Conservation (phyloP, 2,888 invertebrate species). For the Napeogenes inachia region DNA sequence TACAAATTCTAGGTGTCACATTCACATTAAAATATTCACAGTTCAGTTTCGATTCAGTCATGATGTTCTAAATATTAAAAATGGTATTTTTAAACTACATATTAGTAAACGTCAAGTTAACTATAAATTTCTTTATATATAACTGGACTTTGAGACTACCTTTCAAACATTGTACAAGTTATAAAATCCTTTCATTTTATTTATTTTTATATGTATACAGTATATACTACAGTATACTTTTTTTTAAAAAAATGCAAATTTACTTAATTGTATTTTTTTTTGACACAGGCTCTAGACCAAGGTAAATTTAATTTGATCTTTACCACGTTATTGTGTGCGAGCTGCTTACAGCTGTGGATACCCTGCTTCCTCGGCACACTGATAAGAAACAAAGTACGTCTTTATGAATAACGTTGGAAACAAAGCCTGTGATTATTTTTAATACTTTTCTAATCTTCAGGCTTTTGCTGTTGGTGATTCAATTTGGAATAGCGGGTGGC, state of each 20-base stretch:
- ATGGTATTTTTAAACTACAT: too few relatives aligned
- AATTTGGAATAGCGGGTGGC: conserved; percentile 57
- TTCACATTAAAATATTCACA: too few relatives aligned
- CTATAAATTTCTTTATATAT: too few relatives aligned
- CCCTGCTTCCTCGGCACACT: conserved; percentile 59
- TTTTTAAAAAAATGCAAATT: not conserved
- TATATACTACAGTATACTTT: not conserved
- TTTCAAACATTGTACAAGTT: too few relatives aligned
- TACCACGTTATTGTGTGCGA: conserved; percentile 36
- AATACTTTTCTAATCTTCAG: conserved; percentile 32
- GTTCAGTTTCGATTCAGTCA: too few relatives aligned
- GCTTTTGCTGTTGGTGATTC: conserved; percentile 54
- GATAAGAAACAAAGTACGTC: conserved; percentile 50
- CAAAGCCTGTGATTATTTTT: not conserved
- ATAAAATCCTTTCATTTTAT: too few relatives aligned
- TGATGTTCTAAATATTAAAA: too few relatives aligned
- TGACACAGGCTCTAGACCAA: conserved; percentile 46
- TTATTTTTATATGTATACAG: too few relatives aligned
- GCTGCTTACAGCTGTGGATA: conserved; percentile 53
- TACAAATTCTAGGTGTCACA: too few relatives aligned
- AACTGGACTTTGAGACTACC: too few relatives aligned
- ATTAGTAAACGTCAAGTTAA: too few relatives aligned
- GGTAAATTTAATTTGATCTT: conserved; percentile 51
- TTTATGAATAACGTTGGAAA: too few relatives aligned
- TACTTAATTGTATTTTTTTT: not conserved